A percentile compares a stretch with the other conserved stretches of the same genome.
These are phyloP conservation scores for Hyphantria cunea DNA, from an alignment of 1,140 invertebrate genomes.

Conservation along the genomic window DNA sequence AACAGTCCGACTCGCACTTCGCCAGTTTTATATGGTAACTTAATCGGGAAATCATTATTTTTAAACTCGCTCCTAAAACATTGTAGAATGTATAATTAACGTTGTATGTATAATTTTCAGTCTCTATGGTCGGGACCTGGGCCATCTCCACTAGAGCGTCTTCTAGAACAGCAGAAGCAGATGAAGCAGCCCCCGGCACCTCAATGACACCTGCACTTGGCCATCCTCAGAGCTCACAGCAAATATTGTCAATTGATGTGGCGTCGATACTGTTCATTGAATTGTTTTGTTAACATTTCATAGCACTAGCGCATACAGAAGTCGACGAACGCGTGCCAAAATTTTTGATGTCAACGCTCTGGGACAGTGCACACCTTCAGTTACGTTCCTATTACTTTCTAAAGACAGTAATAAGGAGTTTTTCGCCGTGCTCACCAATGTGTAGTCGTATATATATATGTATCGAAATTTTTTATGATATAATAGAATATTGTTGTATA, in stretches of 20 bases:
- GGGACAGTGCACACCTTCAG: too few relatives aligned
- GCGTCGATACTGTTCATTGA: too few relatives aligned
- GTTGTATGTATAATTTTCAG: constrained; percentile 63
- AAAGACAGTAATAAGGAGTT: constrained; percentile 15
- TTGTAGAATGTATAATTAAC: too few relatives aligned
- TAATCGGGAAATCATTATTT: too few relatives aligned
- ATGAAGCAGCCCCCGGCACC: constrained; percentile 64
- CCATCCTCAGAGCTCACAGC: neutral
- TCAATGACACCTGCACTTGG: constrained; percentile 42
- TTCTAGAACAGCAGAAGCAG: constrained; percentile 91
- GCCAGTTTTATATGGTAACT: too few relatives aligned
- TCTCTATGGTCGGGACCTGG: constrained; percentile 90
- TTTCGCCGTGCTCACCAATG: constrained; percentile 6
- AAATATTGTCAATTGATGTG: too few relatives aligned
- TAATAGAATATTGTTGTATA: constrained; percentile 22
- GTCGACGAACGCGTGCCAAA: too few relatives aligned
- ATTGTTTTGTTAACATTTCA: too few relatives aligned
- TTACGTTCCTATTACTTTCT: constrained; percentile 13
- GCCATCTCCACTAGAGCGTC: constrained; percentile 89
- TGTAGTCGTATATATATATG: constrained; percentile 2
- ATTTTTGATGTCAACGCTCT: too few relatives aligned
- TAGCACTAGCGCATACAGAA: too few relatives aligned
- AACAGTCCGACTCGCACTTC: too few relatives aligned
- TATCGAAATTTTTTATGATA: constrained; percentile 13
- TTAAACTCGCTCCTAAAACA: too few relatives aligned